phyloP scores from a whole-genome alignment of 2,888 invertebrate species.

The Yponomeuta sedellus region DNA sequence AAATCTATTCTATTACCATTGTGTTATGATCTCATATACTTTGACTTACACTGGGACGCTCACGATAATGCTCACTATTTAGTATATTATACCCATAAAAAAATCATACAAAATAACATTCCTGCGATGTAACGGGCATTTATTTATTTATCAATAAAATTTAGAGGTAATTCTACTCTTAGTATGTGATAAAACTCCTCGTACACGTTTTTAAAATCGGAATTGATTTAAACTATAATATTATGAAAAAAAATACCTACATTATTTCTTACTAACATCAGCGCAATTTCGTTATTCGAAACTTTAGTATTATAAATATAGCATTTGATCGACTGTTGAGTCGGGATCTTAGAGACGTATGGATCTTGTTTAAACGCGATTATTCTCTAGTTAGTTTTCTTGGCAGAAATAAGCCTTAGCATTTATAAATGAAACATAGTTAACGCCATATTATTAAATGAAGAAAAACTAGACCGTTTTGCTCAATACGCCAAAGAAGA shows the following conservation, averaged over 20 bases:
- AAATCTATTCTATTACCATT: slow-evolving; percentile 12
- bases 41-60: slow-evolving; percentile 24
- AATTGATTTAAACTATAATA: neutral
- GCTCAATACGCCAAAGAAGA: slow-evolving; percentile 73
- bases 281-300: neutral
- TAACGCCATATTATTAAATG: slow-evolving; percentile 46
- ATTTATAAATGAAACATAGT: slow-evolving; percentile 39
- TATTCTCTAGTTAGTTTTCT: slow-evolving; percentile 34
- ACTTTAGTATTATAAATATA: neutral
- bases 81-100: neutral
- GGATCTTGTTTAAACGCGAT: neutral
- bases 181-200: neutral
- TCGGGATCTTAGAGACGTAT: neutral
- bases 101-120: slow-evolving; percentile 33
- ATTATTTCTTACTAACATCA: neutral
- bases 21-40: slow-evolving; percentile 28
- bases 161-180: neutral
- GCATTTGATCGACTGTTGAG: neutral
- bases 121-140: slow-evolving; percentile 50
- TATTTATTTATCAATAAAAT: slow-evolving; percentile 45
- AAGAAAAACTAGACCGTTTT: slow-evolving; percentile 43
- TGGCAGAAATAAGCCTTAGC: neutral
- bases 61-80: slow-evolving; percentile 29
- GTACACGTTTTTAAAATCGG: neutral
- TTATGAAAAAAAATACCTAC: slow-evolving; percentile 16